Base-by-base conservation (phyloP, 2,113 vertebrate genomes). In the Mus spicilegus region DNA sequence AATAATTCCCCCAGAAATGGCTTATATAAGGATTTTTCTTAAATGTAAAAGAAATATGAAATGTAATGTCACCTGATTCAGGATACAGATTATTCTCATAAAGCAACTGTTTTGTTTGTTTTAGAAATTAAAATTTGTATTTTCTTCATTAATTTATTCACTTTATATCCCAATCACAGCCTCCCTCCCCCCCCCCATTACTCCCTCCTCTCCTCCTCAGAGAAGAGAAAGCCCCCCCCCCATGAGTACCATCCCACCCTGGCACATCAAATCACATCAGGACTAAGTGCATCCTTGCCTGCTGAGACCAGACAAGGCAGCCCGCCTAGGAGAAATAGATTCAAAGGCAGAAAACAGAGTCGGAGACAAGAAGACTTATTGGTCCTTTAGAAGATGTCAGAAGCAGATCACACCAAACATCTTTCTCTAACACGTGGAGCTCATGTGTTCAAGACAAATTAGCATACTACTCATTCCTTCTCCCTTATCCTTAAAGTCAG, bases 41-140 rank as follows among this genome's bases (percentile, higher is more conserved):
- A 88, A 95, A 85, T 87, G 12, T 75, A 75, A 96, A 94, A 36
- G 22, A 85, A 76, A 91, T 89, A 77, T 26, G 22, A 87, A 90
- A 75, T 80, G 33, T 72, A 69, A 84, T 76, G 46, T 78, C 87
- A 86, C 65, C 65, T 30, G 56, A 76, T 78, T 89, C 75, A 92
- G 69, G 54, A 58, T 78, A 26, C 28, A 49, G 30, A 7, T 78
- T 80, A 51, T 63, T 88, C 20, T 89, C 80, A 11, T 6, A 77
- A 56, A 85, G 82, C 11, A 61, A 56, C 73, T 54, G 42, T 78
- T 87, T 92, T 67, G 72, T 51, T 81, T 91, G 65, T 61, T 61
- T 61, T 61, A 61, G 58, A 61, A 61, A 61, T 61, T 61, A 5
- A 20, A 61, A 61, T 61, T 20, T 61, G 58, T 61, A 61, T 61